phyloP scores from a whole-genome alignment of 2,113 vertebrate species.

The Brachirus orientalis region DNA sequence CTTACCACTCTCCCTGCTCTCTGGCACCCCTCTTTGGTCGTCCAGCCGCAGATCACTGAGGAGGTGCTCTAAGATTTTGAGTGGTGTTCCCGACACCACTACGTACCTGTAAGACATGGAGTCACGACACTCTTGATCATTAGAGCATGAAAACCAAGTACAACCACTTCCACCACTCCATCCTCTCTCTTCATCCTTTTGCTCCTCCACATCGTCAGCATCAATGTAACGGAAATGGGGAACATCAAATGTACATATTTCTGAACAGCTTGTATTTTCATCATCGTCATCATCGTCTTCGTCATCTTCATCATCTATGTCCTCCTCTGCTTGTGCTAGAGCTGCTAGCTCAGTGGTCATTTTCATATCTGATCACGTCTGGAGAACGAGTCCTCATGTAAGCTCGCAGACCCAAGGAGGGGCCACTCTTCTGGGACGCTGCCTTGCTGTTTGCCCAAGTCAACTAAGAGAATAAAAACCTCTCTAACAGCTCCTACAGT shows the following conservation, averaged over 20 bases:
- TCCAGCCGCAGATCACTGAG: slow-evolving; percentile 94
- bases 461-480: slow-evolving; percentile 43
- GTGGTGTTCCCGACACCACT: slow-evolving; percentile 95
- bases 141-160: slow-evolving; percentile 78
- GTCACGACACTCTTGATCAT: slow-evolving; percentile 82
- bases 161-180: slow-evolving; percentile 80
- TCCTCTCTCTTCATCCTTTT: slow-evolving; percentile 48
- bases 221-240: slow-evolving; percentile 95
- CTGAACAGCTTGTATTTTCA: slow-evolving; percentile 37
- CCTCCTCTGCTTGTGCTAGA: slow-evolving; percentile 79
- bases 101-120: slow-evolving; percentile 92
- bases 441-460: slow-evolving; percentile 43
- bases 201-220: slow-evolving; percentile 82
- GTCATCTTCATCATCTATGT: slow-evolving; percentile 67
- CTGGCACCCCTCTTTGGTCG: slow-evolving; percentile 86
- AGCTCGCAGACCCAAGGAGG: too few relatives aligned
- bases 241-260: slow-evolving; percentile 88
- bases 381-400: slow-evolving; percentile 35
- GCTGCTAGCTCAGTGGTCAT: slow-evolving; percentile 85
- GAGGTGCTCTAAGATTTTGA: slow-evolving; percentile 98
- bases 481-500: slow-evolving; percentile 63
- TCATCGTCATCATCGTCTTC: slow-evolving; percentile 35
- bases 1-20: slow-evolving; percentile 94
- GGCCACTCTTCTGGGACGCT: slow-evolving; percentile 69
- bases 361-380: slow-evolving; percentile 53